Percentiles rank a stretch among this genome's conserved stretches.
Conservation (phyloP, 2,888 invertebrate species). For the Lochmaea crataegi region DNA sequence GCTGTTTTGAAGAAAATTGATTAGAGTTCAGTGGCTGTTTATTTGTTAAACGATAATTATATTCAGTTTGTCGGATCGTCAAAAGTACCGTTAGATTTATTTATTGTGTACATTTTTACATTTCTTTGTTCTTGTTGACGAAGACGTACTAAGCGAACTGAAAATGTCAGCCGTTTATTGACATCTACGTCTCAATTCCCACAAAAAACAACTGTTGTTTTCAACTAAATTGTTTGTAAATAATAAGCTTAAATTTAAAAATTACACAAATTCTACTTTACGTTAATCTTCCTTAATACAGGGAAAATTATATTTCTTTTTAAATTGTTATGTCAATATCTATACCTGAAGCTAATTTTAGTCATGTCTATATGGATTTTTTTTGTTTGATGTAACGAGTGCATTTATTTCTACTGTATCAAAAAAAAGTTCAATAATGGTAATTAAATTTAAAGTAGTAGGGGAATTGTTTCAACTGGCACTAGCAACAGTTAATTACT, state of each 20-base stretch:
- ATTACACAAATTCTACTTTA: neutral
- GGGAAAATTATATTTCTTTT: constrained; percentile 23
- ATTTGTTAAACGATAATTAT: constrained; percentile 3
- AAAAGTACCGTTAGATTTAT: constrained; percentile 21
- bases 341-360: constrained; percentile 34
- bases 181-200: constrained; percentile 55
- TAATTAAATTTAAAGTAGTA: no score
- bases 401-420: no score
- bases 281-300: constrained; percentile 23
- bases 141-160: constrained; percentile 55
- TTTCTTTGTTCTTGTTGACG: constrained; percentile 47
- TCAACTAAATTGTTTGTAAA: constrained; percentile 9
- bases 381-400: neutral
- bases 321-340: constrained; percentile 38
- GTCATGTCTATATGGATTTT: constrained; percentile 14
- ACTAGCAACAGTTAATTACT: no score
- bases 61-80: neutral
- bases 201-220: constrained; percentile 18
- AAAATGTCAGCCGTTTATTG: constrained; percentile 60
- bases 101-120: constrained; percentile 31
- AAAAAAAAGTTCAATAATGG: no score
- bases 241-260: neutral
- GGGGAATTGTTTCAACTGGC: no score
- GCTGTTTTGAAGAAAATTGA: constrained; percentile 40
- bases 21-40: constrained; percentile 36